phyloP scores from a whole-genome alignment of 2,888 invertebrate genomes.

The Amphipoea lucens region DNA sequence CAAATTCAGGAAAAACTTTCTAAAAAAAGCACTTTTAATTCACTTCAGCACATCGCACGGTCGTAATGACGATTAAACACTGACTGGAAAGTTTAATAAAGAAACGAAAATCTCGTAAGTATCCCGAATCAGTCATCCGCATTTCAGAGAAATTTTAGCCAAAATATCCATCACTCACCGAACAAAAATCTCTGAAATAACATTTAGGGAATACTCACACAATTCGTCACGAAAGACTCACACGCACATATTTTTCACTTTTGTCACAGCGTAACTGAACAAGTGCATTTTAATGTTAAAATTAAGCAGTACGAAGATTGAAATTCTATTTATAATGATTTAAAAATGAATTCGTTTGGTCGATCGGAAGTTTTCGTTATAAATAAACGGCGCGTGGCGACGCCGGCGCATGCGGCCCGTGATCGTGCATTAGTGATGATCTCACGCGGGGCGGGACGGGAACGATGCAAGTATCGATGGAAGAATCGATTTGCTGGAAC shows the following conservation, averaged over 20 bases:
- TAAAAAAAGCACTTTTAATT: conserved; percentile 8
- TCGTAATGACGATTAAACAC: conserved; percentile 29
- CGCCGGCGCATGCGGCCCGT: conserved; percentile 68
- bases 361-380: conserved; percentile 76
- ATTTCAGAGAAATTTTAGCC: conserved; percentile 54
- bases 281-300: conserved; percentile 18
- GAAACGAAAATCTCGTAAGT: conserved; percentile 14
- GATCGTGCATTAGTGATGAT: conserved; percentile 60
- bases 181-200: conserved; percentile 56
- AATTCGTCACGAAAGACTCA: conserved; percentile 48
- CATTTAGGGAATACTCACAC: conserved; percentile 51
- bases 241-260: conserved; percentile 21
- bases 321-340: conserved; percentile 70
- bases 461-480: conserved; percentile 51
- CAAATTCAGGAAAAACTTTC: background rate
- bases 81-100: conserved; percentile 54
- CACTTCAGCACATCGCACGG: conserved; percentile 43
- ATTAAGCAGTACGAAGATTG: conserved; percentile 34
- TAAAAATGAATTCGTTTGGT: conserved; percentile 71
- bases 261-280: conserved; percentile 15
- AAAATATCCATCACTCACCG: conserved; percentile 66
- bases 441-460: conserved; percentile 19
- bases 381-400: conserved; percentile 77
- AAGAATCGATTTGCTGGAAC: conserved; percentile 44
- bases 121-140: conserved; percentile 51